A percentile compares a stretch with the other conserved stretches of the same genome.
These are phyloP conservation scores for Agonopterix subpropinquella DNA, from an alignment of 2,888 invertebrate species.

Conservation along the genomic window DNA sequence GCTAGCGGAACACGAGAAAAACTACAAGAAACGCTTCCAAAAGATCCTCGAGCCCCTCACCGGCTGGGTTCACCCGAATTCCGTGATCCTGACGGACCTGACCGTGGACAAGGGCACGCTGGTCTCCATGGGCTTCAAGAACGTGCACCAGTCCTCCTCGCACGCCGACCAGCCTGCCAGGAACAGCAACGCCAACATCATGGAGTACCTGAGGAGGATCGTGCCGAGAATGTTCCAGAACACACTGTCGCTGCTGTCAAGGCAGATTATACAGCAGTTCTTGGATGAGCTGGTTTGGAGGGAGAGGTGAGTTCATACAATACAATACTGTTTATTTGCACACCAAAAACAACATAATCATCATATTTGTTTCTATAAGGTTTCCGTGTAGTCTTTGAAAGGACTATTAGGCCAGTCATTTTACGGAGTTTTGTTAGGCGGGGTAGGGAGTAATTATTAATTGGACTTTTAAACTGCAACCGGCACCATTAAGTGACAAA, in stretches of 20 bases:
- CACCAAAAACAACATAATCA: no score
- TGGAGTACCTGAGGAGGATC: slow-evolving; percentile 90
- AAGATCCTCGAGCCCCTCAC: slow-evolving; percentile 87
- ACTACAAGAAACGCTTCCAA: slow-evolving; percentile 86
- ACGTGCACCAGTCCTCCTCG: slow-evolving; percentile 80
- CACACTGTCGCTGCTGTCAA: slow-evolving; percentile 85
- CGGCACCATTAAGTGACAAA: no score
- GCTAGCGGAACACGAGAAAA: slow-evolving; percentile 84
- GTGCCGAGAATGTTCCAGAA: slow-evolving; percentile 95
- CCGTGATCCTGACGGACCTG: slow-evolving; percentile 86
- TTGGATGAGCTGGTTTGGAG: slow-evolving; percentile 93
- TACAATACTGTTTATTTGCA: no score
- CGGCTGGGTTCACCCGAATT: slow-evolving; percentile 87
- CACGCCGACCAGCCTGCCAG: slow-evolving; percentile 61
- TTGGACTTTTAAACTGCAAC: no score
- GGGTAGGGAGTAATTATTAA: no score
- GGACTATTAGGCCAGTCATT: no score
- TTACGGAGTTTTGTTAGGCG: no score
- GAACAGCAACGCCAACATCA: slow-evolving; percentile 83
- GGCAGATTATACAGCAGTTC: slow-evolving; percentile 93
- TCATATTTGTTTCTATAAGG: no score
- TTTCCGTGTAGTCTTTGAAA: no score
- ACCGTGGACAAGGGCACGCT: slow-evolving; percentile 89
- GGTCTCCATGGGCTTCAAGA: slow-evolving; percentile 85
- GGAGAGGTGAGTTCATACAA: slow-evolving; percentile 65